These are phyloP conservation scores for Netelia fuscicornis DNA, from an alignment of 2,888 invertebrate genomes.

Conservation along the genomic window DNA sequence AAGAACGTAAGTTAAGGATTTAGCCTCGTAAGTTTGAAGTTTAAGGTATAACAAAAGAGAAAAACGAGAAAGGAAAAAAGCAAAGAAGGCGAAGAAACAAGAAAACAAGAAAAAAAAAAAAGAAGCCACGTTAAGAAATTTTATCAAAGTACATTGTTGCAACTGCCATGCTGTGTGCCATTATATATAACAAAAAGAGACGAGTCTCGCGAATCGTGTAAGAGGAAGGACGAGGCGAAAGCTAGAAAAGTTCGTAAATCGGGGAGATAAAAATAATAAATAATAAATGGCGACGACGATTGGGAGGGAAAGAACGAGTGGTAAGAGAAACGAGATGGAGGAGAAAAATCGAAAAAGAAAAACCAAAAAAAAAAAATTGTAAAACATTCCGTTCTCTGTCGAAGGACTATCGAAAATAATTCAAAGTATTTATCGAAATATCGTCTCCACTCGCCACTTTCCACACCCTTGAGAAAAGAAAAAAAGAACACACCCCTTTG, in stretches of 20 bases:
- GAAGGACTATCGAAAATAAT: constrained; percentile 65
- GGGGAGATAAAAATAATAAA: not conserved
- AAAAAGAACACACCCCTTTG: constrained; percentile 23
- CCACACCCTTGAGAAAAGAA: not conserved
- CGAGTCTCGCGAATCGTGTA: constrained; percentile 25
- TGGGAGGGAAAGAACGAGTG: constrained; percentile 33
- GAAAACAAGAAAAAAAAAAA: constrained; percentile 20
- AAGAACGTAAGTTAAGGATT: constrained; percentile 59
- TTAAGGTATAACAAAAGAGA: constrained; percentile 16
- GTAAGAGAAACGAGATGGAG: not conserved
- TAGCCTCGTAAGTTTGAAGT: constrained; percentile 45
- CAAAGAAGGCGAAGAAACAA: constrained; percentile 13
- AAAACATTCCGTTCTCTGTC: constrained; percentile 67
- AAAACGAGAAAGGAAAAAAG: constrained; percentile 11
- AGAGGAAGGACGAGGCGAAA: constrained; percentile 17
- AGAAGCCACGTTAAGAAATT: constrained; percentile 69
- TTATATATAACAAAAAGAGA: constrained; percentile 80
- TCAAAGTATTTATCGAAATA: constrained; percentile 57
- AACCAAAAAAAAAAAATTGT: constrained; percentile 42
- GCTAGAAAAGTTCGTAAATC: not conserved
- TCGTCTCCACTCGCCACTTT: constrained; percentile 14
- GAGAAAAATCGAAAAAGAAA: not conserved
- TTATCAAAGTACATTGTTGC: constrained; percentile 83
- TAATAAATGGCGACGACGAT: constrained; percentile 1
- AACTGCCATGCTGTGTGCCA: constrained; percentile 85